A percentile compares a stretch with the other conserved stretches of the same genome.
phyloP scores from a whole-genome alignment of 2,113 vertebrate species.

The Anguilla rostrata region DNA sequence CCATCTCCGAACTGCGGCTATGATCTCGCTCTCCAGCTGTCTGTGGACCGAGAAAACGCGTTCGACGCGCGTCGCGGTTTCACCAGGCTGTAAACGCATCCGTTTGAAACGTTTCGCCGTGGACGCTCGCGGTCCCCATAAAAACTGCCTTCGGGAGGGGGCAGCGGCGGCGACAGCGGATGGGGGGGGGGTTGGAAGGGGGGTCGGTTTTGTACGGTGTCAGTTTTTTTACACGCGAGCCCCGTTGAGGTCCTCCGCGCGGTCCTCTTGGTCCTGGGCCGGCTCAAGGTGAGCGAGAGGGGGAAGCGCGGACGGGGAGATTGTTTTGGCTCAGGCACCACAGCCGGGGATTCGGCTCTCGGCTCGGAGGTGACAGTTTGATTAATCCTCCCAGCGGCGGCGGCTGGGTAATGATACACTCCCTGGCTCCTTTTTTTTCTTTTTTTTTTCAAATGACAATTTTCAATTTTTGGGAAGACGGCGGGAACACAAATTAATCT shows the following conservation, averaged over 20 bases:
- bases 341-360: constrained; percentile 23
- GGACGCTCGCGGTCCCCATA: too few relatives aligned
- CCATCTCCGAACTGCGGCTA: neutral
- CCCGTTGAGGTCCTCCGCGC: neutral
- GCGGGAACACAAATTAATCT: constrained; percentile 44
- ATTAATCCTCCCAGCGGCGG: constrained; percentile 35
- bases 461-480: constrained; percentile 40
- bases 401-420: constrained; percentile 23
- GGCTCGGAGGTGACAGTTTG: constrained; percentile 26
- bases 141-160: too few relatives aligned
- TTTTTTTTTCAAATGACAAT: constrained; percentile 34
- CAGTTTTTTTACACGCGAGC: too few relatives aligned
- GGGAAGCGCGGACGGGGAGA: neutral
- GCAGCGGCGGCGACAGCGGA: too few relatives aligned
- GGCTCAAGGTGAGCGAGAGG: neutral
- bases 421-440: constrained; percentile 11
- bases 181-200: too few relatives aligned
- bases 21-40: too few relatives aligned
- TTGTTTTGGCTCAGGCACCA: constrained; percentile 9
- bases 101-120: too few relatives aligned
- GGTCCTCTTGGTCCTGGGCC: neutral
- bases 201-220: too few relatives aligned
- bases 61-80: too few relatives aligned
- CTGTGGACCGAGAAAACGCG: too few relatives aligned
- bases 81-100: too few relatives aligned